Percentiles rank a stretch among this genome's conserved stretches.
Conservation (phyloP, 2,888 invertebrate genomes). For the Hypercompe scribonia region DNA sequence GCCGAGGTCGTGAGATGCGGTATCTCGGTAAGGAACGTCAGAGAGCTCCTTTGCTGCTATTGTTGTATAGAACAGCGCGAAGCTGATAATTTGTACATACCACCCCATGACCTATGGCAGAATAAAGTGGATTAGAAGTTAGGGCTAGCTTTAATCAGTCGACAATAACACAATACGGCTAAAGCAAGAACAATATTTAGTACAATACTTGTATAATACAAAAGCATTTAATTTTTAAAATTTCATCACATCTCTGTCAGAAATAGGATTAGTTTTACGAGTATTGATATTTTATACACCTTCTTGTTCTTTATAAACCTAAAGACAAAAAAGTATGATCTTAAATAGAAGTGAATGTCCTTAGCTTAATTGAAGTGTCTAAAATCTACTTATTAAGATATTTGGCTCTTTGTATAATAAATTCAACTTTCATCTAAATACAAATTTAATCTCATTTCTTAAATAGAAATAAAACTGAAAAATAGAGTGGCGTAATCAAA, state of each 20-base stretch:
- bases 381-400: too few relatives aligned
- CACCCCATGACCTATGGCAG: conserved; percentile 64
- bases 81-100: conserved; percentile 59
- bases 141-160: too few relatives aligned
- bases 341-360: background rate
- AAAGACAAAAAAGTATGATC: background rate
- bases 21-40: conserved; percentile 54
- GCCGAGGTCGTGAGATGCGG: conserved; percentile 60
- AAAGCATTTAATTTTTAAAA: too few relatives aligned
- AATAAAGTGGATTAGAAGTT: background rate
- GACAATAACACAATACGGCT: background rate
- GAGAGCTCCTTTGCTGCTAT: conserved; percentile 69
- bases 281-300: too few relatives aligned
- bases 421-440: background rate
- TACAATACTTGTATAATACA: too few relatives aligned
- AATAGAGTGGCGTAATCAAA: too few relatives aligned
- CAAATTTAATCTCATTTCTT: too few relatives aligned
- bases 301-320: too few relatives aligned
- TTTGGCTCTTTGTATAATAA: too few relatives aligned
- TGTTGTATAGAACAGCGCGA: conserved; percentile 69
- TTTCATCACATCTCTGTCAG: background rate
- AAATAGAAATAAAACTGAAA: too few relatives aligned
- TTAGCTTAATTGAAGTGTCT: background rate
- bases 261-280: too few relatives aligned
- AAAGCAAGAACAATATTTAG: background rate